Conservation (phyloP, 64 coral and sea anemone species). For the Orbicella faveolata region DNA sequence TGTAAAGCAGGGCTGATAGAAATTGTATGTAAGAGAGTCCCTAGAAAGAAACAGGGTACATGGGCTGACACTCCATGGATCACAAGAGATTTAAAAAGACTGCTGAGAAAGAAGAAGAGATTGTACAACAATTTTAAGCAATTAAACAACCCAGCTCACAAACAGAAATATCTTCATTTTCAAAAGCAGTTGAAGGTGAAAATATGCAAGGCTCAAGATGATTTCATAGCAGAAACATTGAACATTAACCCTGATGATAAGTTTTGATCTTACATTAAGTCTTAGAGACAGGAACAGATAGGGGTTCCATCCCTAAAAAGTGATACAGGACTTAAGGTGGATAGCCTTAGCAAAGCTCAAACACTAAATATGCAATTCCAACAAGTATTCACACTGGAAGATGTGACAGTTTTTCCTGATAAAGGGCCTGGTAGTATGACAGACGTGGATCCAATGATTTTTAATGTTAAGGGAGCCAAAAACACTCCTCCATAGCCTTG, state of each 20-base stretch:
- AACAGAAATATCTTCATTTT: slow-evolving; percentile 54
- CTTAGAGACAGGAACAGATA: slow-evolving; percentile 53
- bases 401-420: slow-evolving; percentile 43
- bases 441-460: slow-evolving; percentile 48
- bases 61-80: slow-evolving; percentile 56
- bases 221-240: slow-evolving; percentile 45
- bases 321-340: slow-evolving; percentile 35
- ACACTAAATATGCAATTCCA: slow-evolving; percentile 50
- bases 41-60: slow-evolving; percentile 16
- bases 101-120: slow-evolving; percentile 62
- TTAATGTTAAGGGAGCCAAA: slow-evolving; percentile 5
- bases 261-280: background rate
- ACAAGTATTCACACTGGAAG: background rate
- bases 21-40: too few species aligned
- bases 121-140: slow-evolving; percentile 23
- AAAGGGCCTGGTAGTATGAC: background rate
- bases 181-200: slow-evolving; percentile 55
- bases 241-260: slow-evolving; percentile 27
- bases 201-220: slow-evolving; percentile 47
- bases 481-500: slow-evolving; percentile 17
- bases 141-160: background rate
- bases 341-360: slow-evolving; percentile 56
- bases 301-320: slow-evolving; percentile 46
- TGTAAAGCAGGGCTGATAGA: too few species aligned
- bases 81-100: background rate